phyloP scores from a whole-genome alignment of 2,113 vertebrate genomes.

The Campylomormyrus tamandua region DNA sequence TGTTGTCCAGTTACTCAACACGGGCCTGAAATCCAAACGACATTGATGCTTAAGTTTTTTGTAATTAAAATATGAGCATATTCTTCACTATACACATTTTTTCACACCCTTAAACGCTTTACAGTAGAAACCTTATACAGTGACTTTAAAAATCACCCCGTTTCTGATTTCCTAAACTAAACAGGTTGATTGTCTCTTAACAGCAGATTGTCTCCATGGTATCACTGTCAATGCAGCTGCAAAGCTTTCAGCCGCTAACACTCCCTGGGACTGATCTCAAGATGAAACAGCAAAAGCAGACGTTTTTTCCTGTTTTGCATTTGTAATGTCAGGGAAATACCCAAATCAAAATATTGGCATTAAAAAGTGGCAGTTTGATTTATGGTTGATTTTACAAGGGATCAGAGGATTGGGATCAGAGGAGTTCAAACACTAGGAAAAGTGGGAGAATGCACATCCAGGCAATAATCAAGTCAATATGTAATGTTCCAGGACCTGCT shows the following conservation, averaged over 20 bases:
- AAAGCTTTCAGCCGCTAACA: constrained; percentile 12
- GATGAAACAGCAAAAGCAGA: constrained; percentile 26
- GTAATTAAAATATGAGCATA: not conserved
- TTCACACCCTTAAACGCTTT: not conserved
- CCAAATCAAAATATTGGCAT: constrained; percentile 3
- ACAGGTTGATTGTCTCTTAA: constrained; percentile 12
- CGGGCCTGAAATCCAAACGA: not conserved
- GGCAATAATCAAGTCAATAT: constrained; percentile 1
- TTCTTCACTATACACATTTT: not conserved
- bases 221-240: constrained; percentile 16
- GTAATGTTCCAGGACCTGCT: not conserved
- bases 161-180: constrained; percentile 7
- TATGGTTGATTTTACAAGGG: not conserved
- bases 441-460: not conserved
- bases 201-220: not conserved
- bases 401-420: no score
- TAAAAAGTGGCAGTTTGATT: not conserved
- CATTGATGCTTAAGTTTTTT: not conserved
- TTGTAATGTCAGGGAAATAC: not conserved
- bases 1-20: not conserved
- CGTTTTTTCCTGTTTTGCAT: constrained; percentile 28
- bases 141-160: constrained; percentile 13
- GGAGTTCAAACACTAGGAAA: not conserved
- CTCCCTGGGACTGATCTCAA: constrained; percentile 16
- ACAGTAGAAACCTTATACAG: not conserved